Evolutionary conservation across 2,797 vertebrate genomes (phyloP), one percentile per base, ranked within the genome.

Genomic region (Smutsia gigantea): DNA sequence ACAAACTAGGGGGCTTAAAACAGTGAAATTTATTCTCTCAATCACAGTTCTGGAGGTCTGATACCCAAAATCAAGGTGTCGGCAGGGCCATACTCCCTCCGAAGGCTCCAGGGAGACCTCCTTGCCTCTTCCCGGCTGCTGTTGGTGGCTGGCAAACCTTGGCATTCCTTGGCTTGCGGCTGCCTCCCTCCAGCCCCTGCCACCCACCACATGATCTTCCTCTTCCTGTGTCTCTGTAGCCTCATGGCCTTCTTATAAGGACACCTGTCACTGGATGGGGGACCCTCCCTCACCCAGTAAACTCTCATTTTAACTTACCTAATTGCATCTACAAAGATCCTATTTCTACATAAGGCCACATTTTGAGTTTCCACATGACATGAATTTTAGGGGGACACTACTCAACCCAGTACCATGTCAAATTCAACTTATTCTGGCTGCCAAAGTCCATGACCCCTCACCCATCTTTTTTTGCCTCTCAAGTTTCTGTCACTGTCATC

Each of bases 161-260:
- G 74, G 49, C 2, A 1, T 53, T 55, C 11, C 12, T 7, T 13
- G 51, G 7, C 57, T 27, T 17, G 8, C 4, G 6, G 53, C 79
- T 29, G 7, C 17, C 4, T 55, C 39, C 4, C 37, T 21, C 55
- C 2, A 3, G 68, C 2, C 61, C 66, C 81, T n/a, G n/a, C 23
- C 4, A 14, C 19, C 2, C 13, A 13, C 17, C 53, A 13, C 34
- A 7, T 1, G 2, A 12, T 5, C 23, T 59, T n/a, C 57, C 49
- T 61, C 51, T 61, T 53, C 42, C 51, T 17, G 8, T 42, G 23
- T 74, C 55, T 84, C 59, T 37, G 51, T 4, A 23, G 66, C 42
- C 66, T n/a, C 81, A 7, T 6, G 31, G 21, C 18, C 84, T 53
- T 75, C 75, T 63, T 27, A 31, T 2, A 13, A 23, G 11, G 11